Evolutionary conservation across 2,888 invertebrate species (phyloP).

Genomic region (Agrilus biguttatus): DNA sequence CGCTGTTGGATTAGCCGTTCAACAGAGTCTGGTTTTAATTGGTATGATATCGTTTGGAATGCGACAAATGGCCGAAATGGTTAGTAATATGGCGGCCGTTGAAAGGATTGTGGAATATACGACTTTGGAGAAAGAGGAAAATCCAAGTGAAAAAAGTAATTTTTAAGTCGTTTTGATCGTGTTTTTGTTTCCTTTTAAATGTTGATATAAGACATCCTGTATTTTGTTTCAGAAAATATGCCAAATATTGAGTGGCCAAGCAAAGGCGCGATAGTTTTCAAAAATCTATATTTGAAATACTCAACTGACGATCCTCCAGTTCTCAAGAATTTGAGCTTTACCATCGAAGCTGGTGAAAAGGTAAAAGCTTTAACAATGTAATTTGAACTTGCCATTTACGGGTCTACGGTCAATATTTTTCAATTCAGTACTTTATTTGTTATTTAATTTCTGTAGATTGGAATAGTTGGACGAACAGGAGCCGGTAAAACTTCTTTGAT

Average conservation of each 20-base stretch:
- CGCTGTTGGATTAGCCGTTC: conserved; percentile 52
- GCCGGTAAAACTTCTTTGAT: conserved; percentile 74
- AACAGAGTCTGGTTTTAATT: conserved; percentile 53
- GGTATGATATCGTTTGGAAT: conserved; percentile 69
- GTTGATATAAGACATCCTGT: no score
- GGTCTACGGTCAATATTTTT: no score
- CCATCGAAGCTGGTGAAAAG: conserved; percentile 55
- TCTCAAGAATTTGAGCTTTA: conserved; percentile 53
- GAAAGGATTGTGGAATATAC: conserved; percentile 67
- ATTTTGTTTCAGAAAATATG: conserved; percentile 31
- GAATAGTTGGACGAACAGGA: conserved; percentile 71
- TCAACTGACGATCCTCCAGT: conserved; percentile 55
- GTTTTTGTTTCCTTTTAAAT: no score
- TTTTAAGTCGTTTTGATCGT: no score
- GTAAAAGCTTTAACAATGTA: conserved; percentile 21
- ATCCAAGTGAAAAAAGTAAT: background rate
- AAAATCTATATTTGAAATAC: conserved; percentile 57
- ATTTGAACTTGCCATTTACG: no score
- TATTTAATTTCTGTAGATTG: conserved; percentile 37
- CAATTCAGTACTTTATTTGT: no score
- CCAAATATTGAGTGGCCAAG: conserved; percentile 60
- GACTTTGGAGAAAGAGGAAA: conserved; percentile 48
- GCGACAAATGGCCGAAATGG: conserved; percentile 57
- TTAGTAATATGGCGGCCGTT: conserved; percentile 58
- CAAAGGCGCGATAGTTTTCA: conserved; percentile 52